Percentiles rank a stretch among this genome's conserved stretches.
Conservation (phyloP, 1,140 invertebrate species). For the Pogonomyrmex californicus region DNA sequence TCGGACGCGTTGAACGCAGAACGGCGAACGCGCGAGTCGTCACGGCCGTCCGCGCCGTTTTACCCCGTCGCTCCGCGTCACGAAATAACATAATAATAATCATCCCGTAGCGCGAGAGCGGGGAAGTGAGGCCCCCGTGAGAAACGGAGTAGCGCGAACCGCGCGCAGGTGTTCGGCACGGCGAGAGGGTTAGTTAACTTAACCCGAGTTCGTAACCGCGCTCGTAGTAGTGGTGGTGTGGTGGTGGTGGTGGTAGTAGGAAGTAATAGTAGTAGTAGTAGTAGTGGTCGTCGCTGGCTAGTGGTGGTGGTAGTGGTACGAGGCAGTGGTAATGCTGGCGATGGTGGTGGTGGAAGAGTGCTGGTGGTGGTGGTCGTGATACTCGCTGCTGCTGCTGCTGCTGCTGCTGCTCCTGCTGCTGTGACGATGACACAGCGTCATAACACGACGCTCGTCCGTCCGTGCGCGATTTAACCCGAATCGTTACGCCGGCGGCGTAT, state of each 20-base stretch:
- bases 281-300: slow-evolving; percentile 52
- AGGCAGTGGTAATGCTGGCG: slow-evolving; percentile 31
- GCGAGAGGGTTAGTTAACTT: slow-evolving; percentile 80
- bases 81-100: slow-evolving; percentile 61
- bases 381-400: slow-evolving; percentile 76
- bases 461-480: slow-evolving; percentile 77
- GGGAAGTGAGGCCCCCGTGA: slow-evolving; percentile 44
- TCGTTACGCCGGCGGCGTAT: slow-evolving; percentile 68
- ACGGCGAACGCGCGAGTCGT: slow-evolving; percentile 48
- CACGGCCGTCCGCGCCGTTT: slow-evolving; percentile 30
- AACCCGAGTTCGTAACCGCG: slow-evolving; percentile 78
- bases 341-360: slow-evolving; percentile 29
- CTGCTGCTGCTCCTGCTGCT: slow-evolving; percentile 76
- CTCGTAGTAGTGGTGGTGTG: slow-evolving; percentile 65
- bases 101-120: slow-evolving; percentile 58
- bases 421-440: slow-evolving; percentile 82
- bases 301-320: slow-evolving; percentile 59
- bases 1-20: slow-evolving; percentile 20
- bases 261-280: slow-evolving; percentile 35
- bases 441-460: slow-evolving; percentile 78
- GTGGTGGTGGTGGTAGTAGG: slow-evolving; percentile 47
- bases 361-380: slow-evolving; percentile 67
- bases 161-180: slow-evolving; percentile 79
- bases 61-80: slow-evolving; percentile 18
- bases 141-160: slow-evolving; percentile 62